Base-by-base conservation (phyloP, 2,113 vertebrate species). In the Bubo scandiacus region DNA sequence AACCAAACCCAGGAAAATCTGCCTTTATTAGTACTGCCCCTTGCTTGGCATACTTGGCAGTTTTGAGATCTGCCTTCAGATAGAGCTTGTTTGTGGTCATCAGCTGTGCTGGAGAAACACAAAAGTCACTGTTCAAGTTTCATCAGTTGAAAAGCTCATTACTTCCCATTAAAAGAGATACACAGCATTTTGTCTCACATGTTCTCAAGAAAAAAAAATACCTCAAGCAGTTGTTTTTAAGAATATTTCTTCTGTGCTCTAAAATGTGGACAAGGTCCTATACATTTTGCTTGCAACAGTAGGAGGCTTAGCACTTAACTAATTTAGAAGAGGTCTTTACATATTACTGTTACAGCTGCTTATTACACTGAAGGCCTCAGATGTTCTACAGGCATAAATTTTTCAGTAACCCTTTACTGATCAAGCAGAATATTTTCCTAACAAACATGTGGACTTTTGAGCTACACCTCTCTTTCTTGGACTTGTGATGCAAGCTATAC, bases 381-480 rank as follows among this genome's bases (percentile, higher is more conserved):
- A 89, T 88, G 49, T 93, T 86, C 85, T 42, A 20, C 23, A 71
- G 66, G 5, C 66, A 97, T 97, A 95, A 97, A 97, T 97, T 97
- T 97, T 97, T 97, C 93, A 96, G 52, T 77, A 94, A 78, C 34
- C 15, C 68, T 86, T 97, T 81, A 87, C 45, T 94, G 88, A 91
- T 96, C 81, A 95, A 90, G 83, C 42, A 90, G 96, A 97, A 96
- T 95, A 96, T 81, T 96, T 97, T 94, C 90, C 61, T 91, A 95
- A 95, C 92, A 65, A 95, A 68, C 87, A 82, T 1, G 1, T 87
- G 67, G 62, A 70, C 81, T 88, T 95, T 36, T 22, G 26, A 92
- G 34, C 72, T 81, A 43, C 68, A 88, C 59, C 79, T 95, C 95
- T 94, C 77, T 90, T 75, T 83, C 81, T 45, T 83, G 72, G 81